These are phyloP conservation scores for Drosophila parabipectinata DNA, from an alignment of 1,140 invertebrate species.

Conservation along the genomic window DNA sequence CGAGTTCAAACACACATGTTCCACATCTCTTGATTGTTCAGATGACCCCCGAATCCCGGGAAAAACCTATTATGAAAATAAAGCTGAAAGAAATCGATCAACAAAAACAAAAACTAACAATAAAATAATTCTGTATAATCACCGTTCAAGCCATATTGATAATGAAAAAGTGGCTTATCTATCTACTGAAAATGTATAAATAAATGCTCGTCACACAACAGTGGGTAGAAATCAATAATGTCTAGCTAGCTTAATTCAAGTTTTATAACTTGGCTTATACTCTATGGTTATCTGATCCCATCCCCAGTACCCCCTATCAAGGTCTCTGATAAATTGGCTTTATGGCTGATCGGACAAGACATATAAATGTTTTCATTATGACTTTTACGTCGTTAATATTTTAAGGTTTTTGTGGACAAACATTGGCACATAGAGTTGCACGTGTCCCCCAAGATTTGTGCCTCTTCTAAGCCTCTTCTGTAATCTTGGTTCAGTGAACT, in stretches of 20 bases:
- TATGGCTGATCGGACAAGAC: conserved; percentile 9
- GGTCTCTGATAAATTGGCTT: conserved; percentile 22
- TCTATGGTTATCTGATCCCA: not conserved
- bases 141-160: conserved; percentile 20
- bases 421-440: conserved; percentile 35
- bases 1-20: conserved; percentile 37
- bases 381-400: too few species aligned
- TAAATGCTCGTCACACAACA: conserved; percentile 22
- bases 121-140: conserved; percentile 18
- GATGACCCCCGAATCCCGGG: conserved; percentile 3
- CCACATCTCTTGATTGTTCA: conserved; percentile 7
- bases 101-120: not conserved
- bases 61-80: not conserved
- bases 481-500: conserved; percentile 36
- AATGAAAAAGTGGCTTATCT: conserved; percentile 47
- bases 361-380: conserved; percentile 68
- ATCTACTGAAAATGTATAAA: conserved; percentile 28
- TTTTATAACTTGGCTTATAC: conserved; percentile 19
- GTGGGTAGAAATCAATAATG: conserved; percentile 32
- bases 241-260: conserved; percentile 4
- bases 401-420: conserved; percentile 28
- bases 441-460: conserved; percentile 4
- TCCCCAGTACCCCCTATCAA: conserved; percentile 3
- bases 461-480: conserved; percentile 8
- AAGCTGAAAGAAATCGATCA: too few species aligned